Conservation (phyloP, 2,888 invertebrate genomes). For the Eristalis tenax region DNA sequence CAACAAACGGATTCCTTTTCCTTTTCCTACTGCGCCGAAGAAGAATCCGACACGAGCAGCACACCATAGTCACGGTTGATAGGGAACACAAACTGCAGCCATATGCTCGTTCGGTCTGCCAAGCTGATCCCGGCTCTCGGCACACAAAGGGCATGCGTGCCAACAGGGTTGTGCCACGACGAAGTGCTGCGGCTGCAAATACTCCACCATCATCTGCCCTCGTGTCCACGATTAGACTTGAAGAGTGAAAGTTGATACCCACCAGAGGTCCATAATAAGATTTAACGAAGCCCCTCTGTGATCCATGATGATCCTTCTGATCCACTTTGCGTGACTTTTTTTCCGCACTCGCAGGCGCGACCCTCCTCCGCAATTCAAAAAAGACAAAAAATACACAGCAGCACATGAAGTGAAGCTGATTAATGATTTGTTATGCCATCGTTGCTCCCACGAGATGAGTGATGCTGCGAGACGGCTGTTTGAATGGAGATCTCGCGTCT, state of each 20-base stretch:
- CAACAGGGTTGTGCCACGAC: neutral
- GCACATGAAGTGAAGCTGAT: slow-evolving; percentile 40
- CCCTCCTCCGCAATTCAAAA: too few species aligned
- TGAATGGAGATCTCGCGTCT: neutral
- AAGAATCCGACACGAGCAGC: too few species aligned
- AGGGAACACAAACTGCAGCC: slow-evolving; percentile 57
- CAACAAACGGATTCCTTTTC: slow-evolving; percentile 53
- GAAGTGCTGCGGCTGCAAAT: too few species aligned
- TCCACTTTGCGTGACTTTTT: neutral
- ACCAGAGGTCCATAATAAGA: slow-evolving; percentile 18
- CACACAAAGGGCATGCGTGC: neutral
- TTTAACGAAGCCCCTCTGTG: slow-evolving; percentile 3
- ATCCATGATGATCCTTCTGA: neutral
- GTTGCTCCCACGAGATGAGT: neutral
- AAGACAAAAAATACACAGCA: neutral
- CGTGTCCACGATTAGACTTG: slow-evolving; percentile 23
- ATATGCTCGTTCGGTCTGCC: slow-evolving; percentile 18
- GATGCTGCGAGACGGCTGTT: neutral
- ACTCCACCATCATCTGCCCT: neutral
- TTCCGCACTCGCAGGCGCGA: neutral
- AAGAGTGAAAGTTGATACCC: slow-evolving; percentile 63
- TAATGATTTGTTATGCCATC: slow-evolving; percentile 52
- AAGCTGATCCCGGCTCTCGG: neutral
- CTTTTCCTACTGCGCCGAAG: too few species aligned
- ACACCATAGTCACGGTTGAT: slow-evolving; percentile 43